These are phyloP conservation scores for Falco berigora DNA, from an alignment of 2,797 vertebrate species.

Conservation along the genomic window DNA sequence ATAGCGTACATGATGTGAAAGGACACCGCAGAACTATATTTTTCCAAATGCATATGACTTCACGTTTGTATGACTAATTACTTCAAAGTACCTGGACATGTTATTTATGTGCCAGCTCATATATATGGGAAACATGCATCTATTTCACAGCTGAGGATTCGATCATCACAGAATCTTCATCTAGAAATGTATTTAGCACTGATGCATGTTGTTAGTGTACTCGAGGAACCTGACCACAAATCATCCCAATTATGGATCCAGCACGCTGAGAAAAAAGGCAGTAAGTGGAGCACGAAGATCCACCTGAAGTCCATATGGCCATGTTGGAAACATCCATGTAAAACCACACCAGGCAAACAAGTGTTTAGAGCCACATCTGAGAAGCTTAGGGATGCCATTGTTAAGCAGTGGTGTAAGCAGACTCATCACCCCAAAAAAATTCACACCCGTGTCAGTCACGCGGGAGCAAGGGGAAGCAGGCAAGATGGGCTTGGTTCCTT, in stretches of 20 bases:
- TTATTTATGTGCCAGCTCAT: not conserved
- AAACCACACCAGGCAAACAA: not conserved
- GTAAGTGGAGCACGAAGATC: not conserved
- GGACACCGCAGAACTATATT: not conserved
- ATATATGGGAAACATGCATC: not conserved
- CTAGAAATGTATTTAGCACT: not conserved
- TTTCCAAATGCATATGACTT: not conserved
- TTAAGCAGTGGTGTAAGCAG: not conserved
- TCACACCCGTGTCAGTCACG: not conserved
- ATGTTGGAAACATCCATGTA: not conserved
- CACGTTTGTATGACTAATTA: not conserved
- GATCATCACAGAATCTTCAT: not conserved
- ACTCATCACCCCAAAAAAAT: too few species aligned
- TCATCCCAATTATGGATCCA: not conserved
- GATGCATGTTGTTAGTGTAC: not conserved
- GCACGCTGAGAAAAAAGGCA: not conserved
- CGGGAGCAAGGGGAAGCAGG: not conserved
- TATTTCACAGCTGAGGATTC: not conserved
- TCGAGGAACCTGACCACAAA: not conserved
- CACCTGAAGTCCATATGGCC: accelerated
- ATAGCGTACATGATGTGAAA: not conserved
- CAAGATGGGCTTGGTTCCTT: not conserved
- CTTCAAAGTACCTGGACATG: not conserved
- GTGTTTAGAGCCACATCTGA: not conserved
- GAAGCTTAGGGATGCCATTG: not conserved